Evolutionary conservation across 2,113 vertebrate species (phyloP), one percentile per base, ranked within the genome.

Genomic region (Ceyx margarethae): DNA sequence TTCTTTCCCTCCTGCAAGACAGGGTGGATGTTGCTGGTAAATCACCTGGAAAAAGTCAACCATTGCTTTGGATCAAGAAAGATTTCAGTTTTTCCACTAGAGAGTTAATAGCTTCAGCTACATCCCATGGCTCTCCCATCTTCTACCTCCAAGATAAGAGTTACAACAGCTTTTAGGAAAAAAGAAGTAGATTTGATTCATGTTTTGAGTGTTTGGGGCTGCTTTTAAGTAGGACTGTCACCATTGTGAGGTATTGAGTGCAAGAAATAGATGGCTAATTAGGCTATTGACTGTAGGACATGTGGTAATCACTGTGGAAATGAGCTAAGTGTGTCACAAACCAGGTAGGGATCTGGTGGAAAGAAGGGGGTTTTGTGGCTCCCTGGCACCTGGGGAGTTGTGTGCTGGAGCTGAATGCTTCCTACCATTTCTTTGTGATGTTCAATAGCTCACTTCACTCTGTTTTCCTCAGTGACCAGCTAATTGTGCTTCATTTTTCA

Each of bases 221-320:
- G 37, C 5, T 26, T 26, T 56, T 31, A 90, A 90, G 42, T 93
- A 89, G 94, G 81, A 17, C 81, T 95, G 14, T 31, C 58, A 76
- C 33, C 16, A 35, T 35, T 54, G 51, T 57, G 14, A 93, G 79
- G 66, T 75, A 61, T 66, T 82, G 13, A 16, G 89, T 71, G 92
- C 86, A 94, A 87, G 95, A 92, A 96, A 80, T 93, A 94, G 84
- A 28, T 69, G 84, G 15, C 87, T 96, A 96, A 96, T 96, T 95
- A 95, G 89, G 91, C 84, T 95, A n/a, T 74, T 89, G 71, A 89
- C 90, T 92, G 64, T 91, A 89, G 84, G 89, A 90, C 86, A 51
- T 54, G 19, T 69, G 66, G 89, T 87, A 92, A 46, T 93, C 84
- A 8, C 86, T 76, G 66, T 92, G 89, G 92, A 89, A 93, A 94